Base-by-base conservation (phyloP, 37 sponge, comb jelly and placozoan genomes). In the Oopsacas minuta region DNA sequence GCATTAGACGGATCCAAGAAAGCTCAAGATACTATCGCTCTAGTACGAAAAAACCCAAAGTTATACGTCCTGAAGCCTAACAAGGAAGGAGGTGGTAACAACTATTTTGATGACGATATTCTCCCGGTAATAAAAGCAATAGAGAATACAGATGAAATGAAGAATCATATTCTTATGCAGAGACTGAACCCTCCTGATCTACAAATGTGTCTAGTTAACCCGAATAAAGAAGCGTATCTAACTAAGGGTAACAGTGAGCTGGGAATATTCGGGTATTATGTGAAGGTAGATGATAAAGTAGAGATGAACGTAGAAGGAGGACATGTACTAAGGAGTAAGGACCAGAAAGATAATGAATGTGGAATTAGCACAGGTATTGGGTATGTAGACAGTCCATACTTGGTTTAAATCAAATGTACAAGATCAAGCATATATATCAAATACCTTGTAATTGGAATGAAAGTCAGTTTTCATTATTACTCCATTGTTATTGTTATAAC, bases 161-260 rank as follows among this genome's bases (percentile, higher is more conserved):
- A 37, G 3, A 35, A 81, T 15, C 84, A 85, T 75, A 85, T 83
- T 83, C 81, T 85, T 8, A 82, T 83, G 86, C 81, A 85, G n/a
- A 23, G 86, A 82, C 52, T 85, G 35, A 35, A 38, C 0, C 86
- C 86, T 7, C 82, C 82, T 23, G 82, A 35, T 1, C 22, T 37
- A 23, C 52, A 82, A 28, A 25, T 75, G 38, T 61, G 75, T n/a
- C 75, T 61, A 34, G 22, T 61, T 7, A 23, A 82, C 17, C 82
- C 86, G 10, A 35, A 8, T 17, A 8, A 10, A 81, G 86, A 35
- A 25, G 82, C 39, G 0, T 3, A 61, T 3, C 75, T 61, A n/a
- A 61, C 75, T n/a, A 25, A 5, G 5, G 75, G 75, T 25, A 61
- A 61, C 22, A 83, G 82, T 10, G 86, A 85, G 37, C n/a, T 85